Base-by-base conservation (phyloP, 2,888 invertebrate genomes). In the Itoplectis maculator region DNA sequence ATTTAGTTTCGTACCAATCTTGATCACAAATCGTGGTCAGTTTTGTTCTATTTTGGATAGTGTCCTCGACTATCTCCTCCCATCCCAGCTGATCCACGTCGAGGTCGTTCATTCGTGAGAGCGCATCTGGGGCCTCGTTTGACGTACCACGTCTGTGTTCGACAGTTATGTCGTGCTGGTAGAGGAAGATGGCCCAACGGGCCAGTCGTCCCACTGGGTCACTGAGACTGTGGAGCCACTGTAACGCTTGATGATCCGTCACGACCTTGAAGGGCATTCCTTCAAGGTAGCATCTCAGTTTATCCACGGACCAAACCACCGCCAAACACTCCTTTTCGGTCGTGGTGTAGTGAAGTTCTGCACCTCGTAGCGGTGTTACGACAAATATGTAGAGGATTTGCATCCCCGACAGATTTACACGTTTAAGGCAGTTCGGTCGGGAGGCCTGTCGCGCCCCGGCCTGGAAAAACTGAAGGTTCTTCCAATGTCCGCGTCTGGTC, bases 161-260 rank as follows among this genome's bases (percentile, higher is more conserved):
- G 18, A 72, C 40, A 2, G 59, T 59, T 20, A 74, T 42, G 37
- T 74, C 59, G 29, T 79, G 76, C 66, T 61, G 74, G 5, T 45
- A 23, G 1, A 74, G 37, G 45, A 63, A 61, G 6, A 82, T 72
- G 0, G 82, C 79, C 75, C 74, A 74, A 15, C 63, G n/a, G 4
- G 86, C 85, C 15, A 87, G 51, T n/a, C 84, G 68, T 29, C 86
- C 85, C 11, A 59, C 47, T 11, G 65, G 65, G 15, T 73, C 40
- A 45, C 61, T 65, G 11, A 75, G 11, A 18, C 13, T 77, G 47
- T 79, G 72, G 0, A 86, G 65, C 87, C 85, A 87, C 8, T 70
- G 66, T 18, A 83, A 23, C 2, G 81, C 81, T 35, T 83, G 80
- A 40, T 78, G 80, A 40, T 80, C 79, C 8, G 79, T 83, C 2